These are phyloP conservation scores for Papilio polyxenes DNA, from an alignment of 1,140 invertebrate species.

Conservation along the genomic window DNA sequence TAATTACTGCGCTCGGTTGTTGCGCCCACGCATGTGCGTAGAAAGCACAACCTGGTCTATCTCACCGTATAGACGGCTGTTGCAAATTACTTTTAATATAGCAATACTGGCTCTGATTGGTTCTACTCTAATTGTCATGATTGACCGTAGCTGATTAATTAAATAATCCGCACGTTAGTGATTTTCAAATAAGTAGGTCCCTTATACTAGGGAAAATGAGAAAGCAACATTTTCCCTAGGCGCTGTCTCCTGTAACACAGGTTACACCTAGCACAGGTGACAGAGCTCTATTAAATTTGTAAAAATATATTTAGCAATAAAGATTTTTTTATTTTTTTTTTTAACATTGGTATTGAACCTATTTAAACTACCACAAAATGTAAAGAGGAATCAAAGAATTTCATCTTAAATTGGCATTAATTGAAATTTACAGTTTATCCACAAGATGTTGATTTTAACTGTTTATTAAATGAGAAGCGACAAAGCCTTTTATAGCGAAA, in stretches of 20 bases:
- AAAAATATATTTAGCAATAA: too few species aligned
- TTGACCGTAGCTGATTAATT: background rate
- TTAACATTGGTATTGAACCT: too few species aligned
- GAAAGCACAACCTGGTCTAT: slow-evolving; percentile 54
- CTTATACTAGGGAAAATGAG: background rate
- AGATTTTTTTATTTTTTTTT: too few species aligned
- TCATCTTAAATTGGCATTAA: background rate
- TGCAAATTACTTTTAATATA: slow-evolving; percentile 41
- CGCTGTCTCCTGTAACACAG: too few species aligned
- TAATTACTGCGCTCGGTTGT: slow-evolving; percentile 62
- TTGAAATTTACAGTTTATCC: background rate
- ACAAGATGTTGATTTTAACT: background rate
- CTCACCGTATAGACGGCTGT: slow-evolving; percentile 30
- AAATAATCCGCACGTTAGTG: background rate
- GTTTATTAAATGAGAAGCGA: background rate
- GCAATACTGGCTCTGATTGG: background rate
- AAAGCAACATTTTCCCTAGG: too few species aligned
- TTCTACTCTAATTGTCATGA: slow-evolving; percentile 1
- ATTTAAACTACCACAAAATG: background rate
- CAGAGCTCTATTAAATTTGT: too few species aligned
- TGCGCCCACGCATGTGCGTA: slow-evolving; percentile 62
- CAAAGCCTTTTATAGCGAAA: slow-evolving; percentile 13
- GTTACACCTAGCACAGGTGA: too few species aligned
- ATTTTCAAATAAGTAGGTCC: background rate
- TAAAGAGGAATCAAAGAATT: background rate